Base-by-base conservation (phyloP, 64 coral and sea anemone species). In the Pachyseris speciosa region DNA sequence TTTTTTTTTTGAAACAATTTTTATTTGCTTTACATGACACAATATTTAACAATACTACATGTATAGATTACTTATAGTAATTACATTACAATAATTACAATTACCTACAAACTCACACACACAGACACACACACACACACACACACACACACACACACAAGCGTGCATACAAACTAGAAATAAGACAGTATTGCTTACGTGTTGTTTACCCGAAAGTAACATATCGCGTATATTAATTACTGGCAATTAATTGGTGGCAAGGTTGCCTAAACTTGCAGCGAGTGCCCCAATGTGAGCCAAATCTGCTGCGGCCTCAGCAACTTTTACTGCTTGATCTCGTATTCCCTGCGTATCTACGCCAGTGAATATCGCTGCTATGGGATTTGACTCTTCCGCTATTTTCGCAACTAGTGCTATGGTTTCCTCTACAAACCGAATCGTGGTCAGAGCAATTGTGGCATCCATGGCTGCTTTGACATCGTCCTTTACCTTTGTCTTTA, bases 351-450 rank as follows among this genome's bases (percentile, higher is more conserved):
- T 10, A 67, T 89, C 87, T 31, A 67, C 40, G 8, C 87, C 87
- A 25, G 57, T 66, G 31, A 89, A 79, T 47, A 89, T 79, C 5
- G 72, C 72, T 48, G 26, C 27, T 33, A 89, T 50, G 19, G 87
- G 87, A 12, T 89, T 89, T 34, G 73, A 19, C 5, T 89, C 73
- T 33, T 13, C 37, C 19, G 28, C 37, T 65, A 89, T 66, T 67
- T 79, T 89, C 7, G 72, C 38, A 80, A 22, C 26, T 0, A 89
- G 41, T 37, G 25, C 37, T 31, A 66, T 7, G 7, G 87, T 61
- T 5, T 78, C 41, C 28, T 89, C 87, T 17, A 33, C 87, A 15
- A 89, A 34, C n/a, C 43, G 5, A 38, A 28, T 19, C 26, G 22
- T 43, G 9, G 43, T 20, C 0, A 75, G 13, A 1, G 33, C 39